A percentile compares a stretch with the other conserved stretches of the same genome.
These are phyloP conservation scores for Caenorhabditis auriculariae DNA, from an alignment of 2,888 invertebrate species.

Conservation along the genomic window DNA sequence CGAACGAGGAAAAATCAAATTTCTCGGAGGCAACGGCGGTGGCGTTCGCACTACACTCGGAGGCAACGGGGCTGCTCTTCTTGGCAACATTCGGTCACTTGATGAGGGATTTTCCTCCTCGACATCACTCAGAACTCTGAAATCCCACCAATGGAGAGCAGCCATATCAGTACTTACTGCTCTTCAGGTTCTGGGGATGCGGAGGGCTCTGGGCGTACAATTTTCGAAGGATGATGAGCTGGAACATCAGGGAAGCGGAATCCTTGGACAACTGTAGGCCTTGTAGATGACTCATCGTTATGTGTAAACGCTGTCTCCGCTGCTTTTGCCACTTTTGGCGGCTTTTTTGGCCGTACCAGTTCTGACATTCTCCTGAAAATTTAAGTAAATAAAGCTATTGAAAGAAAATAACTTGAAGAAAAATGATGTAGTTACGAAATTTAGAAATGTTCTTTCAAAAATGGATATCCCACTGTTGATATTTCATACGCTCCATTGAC, in stretches of 20 bases:
- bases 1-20: slow-evolving; percentile 13
- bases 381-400: no score
- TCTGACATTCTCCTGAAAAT: slow-evolving; percentile 19
- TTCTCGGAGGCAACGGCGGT: slow-evolving; percentile 18
- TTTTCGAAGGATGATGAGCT: slow-evolving; percentile 9
- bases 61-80: neutral
- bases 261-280: slow-evolving; percentile 21
- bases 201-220: slow-evolving; percentile 5
- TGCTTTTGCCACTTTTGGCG: no score
- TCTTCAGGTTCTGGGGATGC: slow-evolving; percentile 30
- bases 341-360: slow-evolving; percentile 20
- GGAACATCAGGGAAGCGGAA: slow-evolving; percentile 22
- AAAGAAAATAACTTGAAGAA: no score
- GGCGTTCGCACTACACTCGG: slow-evolving; percentile 14
- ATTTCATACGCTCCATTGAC: no score
- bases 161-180: slow-evolving; percentile 7
- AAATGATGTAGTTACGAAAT: no score
- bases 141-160: neutral
- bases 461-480: no score
- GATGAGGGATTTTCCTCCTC: slow-evolving; percentile 2
- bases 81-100: neutral
- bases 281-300: slow-evolving; percentile 5
- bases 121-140: slow-evolving; percentile 11
- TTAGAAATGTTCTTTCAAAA: no score
- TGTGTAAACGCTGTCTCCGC: slow-evolving; percentile 8